A percentile compares a stretch with the other conserved stretches of the same genome.
Conservation (phyloP, 2,797 vertebrate species). For the Danio tinwini region DNA sequence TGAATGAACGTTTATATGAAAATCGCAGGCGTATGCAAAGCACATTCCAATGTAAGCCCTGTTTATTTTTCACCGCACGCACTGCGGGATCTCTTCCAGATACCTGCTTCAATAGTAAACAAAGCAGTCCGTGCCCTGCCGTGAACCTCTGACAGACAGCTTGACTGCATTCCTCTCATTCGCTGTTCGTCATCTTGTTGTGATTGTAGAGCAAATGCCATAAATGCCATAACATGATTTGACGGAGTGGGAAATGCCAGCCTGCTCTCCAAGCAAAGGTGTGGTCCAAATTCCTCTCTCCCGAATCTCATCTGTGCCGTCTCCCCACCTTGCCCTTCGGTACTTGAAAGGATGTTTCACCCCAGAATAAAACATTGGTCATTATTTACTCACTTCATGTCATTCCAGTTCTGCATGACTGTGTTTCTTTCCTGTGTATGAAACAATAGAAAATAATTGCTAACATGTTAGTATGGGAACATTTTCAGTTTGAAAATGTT, state of each 20-base stretch:
- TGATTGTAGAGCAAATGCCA: constrained; percentile 44
- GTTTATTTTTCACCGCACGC: constrained; percentile 8
- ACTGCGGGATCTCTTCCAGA: constrained; percentile 19
- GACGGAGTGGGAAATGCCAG: constrained; percentile 10
- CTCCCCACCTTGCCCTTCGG: constrained; percentile 20
- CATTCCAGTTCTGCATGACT: neutral
- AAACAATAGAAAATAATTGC: neutral
- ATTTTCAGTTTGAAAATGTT: too few relatives aligned
- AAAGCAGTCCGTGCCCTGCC: constrained; percentile 10
- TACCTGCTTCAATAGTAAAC: constrained; percentile 33
- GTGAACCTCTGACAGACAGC: constrained; percentile 26
- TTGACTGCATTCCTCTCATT: constrained; percentile 20
- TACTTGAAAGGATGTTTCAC: neutral
- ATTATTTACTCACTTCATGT: neutral
- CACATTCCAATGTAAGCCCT: constrained; percentile 26
- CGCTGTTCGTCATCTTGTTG: constrained; percentile 42
- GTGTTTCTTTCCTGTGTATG: neutral
- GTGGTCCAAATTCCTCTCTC: constrained; percentile 20
- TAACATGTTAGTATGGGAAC: too few relatives aligned
- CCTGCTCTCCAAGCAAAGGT: constrained; percentile 21
- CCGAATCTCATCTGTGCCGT: neutral
- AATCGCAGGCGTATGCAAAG: constrained; percentile 50
- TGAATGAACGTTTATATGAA: constrained; percentile 38
- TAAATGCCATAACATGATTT: constrained; percentile 45
- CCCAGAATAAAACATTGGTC: neutral